A percentile compares a stretch with the other conserved stretches of the same genome.
These are phyloP conservation scores for Diadegma fenestrale DNA, from an alignment of 2,888 invertebrate species.

Conservation along the genomic window DNA sequence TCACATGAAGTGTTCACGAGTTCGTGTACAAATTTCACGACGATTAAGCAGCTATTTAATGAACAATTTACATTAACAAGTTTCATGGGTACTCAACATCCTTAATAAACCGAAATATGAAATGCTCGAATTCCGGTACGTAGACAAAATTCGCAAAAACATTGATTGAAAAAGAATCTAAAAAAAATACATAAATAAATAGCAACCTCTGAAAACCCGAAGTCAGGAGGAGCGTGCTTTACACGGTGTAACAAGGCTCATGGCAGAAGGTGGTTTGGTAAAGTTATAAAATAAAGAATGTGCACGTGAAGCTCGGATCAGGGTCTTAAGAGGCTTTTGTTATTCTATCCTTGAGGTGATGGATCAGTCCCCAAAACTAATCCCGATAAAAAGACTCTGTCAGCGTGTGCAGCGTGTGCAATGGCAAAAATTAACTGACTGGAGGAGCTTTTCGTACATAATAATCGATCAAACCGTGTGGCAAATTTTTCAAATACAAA, in stretches of 20 bases:
- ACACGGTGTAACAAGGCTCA: not conserved
- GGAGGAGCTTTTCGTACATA: no score
- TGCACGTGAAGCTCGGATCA: not conserved
- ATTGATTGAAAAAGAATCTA: constrained; percentile 46
- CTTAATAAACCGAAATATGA: constrained; percentile 4
- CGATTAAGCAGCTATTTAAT: no score
- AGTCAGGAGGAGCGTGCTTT: not conserved
- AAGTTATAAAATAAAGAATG: not conserved
- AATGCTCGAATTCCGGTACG: not conserved
- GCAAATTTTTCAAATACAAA: no score
- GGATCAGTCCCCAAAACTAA: no score
- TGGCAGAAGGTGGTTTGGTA: not conserved
- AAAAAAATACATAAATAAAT: constrained; percentile 1
- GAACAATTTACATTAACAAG: no score
- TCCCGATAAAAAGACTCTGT: no score
- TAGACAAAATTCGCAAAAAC: constrained; percentile 12
- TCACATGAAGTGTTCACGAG: no score
- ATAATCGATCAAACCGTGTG: no score
- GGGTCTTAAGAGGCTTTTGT: not conserved
- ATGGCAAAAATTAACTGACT: no score
- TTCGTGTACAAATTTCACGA: no score
- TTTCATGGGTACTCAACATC: no score
- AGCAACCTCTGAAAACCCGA: not conserved
- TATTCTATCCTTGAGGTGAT: not conserved
- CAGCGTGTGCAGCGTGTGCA: no score